Evolutionary conservation across 30 jellyfish, hydroid and myxozoan species (phyloP).

Genomic region (Aurelia aurita): DNA sequence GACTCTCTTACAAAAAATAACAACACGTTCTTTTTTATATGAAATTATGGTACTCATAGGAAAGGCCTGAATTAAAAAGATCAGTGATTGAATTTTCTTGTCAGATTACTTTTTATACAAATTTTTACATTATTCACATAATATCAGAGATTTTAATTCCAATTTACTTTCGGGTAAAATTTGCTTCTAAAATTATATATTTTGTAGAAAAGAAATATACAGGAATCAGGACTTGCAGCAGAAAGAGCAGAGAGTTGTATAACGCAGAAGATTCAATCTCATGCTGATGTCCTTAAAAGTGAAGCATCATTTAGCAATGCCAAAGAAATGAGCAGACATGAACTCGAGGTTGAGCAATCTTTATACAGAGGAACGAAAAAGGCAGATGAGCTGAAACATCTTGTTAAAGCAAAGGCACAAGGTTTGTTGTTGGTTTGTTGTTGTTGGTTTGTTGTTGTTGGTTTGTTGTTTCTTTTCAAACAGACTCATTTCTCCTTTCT

Average conservation of each 20-base stretch:
- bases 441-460: too few species aligned
- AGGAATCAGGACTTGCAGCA: slow-evolving; percentile 23
- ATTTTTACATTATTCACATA: too few species aligned
- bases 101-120: too few species aligned
- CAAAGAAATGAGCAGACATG: slow-evolving; percentile 63
- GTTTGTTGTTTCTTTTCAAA: too few species aligned
- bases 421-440: slow-evolving; percentile 55
- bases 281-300: neutral
- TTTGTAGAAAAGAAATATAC: neutral
- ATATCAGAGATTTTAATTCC: too few species aligned
- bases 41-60: too few species aligned
- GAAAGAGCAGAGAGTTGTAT: slow-evolving; percentile 5
- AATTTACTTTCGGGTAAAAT: neutral
- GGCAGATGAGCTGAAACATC: slow-evolving; percentile 71
- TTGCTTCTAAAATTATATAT: neutral
- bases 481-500: too few species aligned
- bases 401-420: slow-evolving; percentile 44
- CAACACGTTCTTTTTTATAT: too few species aligned
- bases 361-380: slow-evolving; percentile 67
- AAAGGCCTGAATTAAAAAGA: too few species aligned
- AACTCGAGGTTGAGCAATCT: slow-evolving; percentile 75
- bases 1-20: too few species aligned
- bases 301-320: slow-evolving; percentile 43
- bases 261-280: slow-evolving; percentile 1
- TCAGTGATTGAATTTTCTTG: too few species aligned